Conservation (phyloP, 2,888 invertebrate species). For the Hyppa rectilinea region DNA sequence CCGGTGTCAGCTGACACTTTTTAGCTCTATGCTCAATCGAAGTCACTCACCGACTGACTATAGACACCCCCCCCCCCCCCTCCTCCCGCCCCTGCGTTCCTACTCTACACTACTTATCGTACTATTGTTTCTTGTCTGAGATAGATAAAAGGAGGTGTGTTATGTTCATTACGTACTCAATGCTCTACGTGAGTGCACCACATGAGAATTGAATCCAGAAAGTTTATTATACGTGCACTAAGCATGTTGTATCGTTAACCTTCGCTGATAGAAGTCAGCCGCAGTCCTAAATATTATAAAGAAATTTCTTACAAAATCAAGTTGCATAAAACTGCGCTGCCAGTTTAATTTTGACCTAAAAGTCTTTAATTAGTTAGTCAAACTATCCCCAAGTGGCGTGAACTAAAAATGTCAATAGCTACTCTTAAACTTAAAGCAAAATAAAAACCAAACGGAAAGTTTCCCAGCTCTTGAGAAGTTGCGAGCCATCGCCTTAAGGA, state of each 20-base stretch:
- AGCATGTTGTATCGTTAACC: neutral
- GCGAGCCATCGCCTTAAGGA: constrained; percentile 56
- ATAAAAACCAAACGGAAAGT: constrained; percentile 35
- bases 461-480: constrained; percentile 42
- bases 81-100: constrained; percentile 16
- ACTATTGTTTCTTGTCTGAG: neutral
- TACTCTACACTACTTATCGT: constrained; percentile 31
- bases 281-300: neutral
- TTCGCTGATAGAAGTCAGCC: too few relatives aligned
- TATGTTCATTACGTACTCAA: neutral
- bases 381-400: constrained; percentile 20
- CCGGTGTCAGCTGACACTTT: constrained; percentile 14
- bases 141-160: constrained; percentile 28
- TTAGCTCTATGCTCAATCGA: constrained; percentile 28
- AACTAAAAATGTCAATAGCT: constrained; percentile 41
- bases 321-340: constrained; percentile 7
- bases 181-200: neutral
- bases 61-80: neutral
- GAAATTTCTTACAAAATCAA: neutral
- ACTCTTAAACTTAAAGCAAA: constrained; percentile 19
- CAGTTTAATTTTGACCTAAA: neutral
- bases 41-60: constrained; percentile 21
- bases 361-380: constrained; percentile 33
- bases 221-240: too few relatives aligned
- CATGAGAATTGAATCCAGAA: neutral